Base-by-base conservation (phyloP, 2,797 vertebrate species). In the Enteromius argenteus region DNA sequence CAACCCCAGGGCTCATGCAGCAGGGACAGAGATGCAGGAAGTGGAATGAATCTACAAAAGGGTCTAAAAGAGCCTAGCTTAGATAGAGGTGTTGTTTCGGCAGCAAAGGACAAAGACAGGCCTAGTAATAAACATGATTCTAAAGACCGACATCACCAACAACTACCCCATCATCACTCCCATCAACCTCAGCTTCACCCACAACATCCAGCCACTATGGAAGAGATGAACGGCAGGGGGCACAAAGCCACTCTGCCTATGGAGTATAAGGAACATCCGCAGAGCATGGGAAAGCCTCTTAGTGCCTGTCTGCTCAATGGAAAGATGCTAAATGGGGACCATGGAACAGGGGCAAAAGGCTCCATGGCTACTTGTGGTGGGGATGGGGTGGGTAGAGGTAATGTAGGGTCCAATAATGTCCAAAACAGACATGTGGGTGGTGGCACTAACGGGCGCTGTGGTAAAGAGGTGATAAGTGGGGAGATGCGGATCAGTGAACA, bases 281-380 rank as follows among this genome's bases (percentile, higher is more conserved):
- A 92, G 32, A 91, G 85, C 37, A 93, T 97, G 88, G 94, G 93
- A 8, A 97, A 97, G 86, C 95, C 97, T 80, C 94, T 98, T 86
- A 94, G 96, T 86, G 96, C 97, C 87, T 99, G 98, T 90, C 93
- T 98, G 86, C 96, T 97, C 91, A 97, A 96, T 79, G 93, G 96
- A 89, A 99, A 98, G 93, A 95, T 96, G 89, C 94, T 96, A 91
- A 96, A 97, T 0, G 95, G 96, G 0, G 97, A 98, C 21, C 66
- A 91, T 27, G 92, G 93, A 89, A 86, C 87, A 85, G 91, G 88
- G 44, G 79, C 92, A 27, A 97, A 97, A 83, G 90, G 94, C 0
- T 86, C 95, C 0, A 94, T 97, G 93, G 92, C 96, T 89, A 97
- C 96, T 92, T 99, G 95, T 7, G 95, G 95, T 0, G 97, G 92